Percentiles rank a stretch among this genome's conserved stretches.
These are phyloP conservation scores for Branchipolynoe longqiensis DNA, from an alignment of 2,888 invertebrate species.

Conservation along the genomic window DNA sequence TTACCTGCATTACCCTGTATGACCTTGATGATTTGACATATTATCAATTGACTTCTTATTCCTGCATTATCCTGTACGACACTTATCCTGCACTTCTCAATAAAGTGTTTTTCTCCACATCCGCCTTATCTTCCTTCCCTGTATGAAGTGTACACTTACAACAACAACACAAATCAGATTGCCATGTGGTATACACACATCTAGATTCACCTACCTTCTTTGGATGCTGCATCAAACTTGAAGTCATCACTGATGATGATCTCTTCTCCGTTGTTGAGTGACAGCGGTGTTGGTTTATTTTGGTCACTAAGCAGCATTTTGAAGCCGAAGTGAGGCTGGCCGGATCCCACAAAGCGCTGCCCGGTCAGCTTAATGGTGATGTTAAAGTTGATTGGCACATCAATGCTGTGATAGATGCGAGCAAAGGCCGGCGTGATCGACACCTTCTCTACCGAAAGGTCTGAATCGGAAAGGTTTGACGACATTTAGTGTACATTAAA, in stretches of 20 bases:
- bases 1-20: no score
- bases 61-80: no score
- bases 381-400: background rate
- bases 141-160: no score
- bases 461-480: background rate
- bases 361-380: background rate
- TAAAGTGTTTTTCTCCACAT: no score
- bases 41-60: no score
- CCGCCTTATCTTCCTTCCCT: no score
- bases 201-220: slow-evolving; percentile 13
- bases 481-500: background rate
- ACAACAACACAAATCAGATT: no score
- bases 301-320: background rate
- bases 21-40: no score
- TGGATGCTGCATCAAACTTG: background rate
- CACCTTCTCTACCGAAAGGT: background rate
- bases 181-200: no score
- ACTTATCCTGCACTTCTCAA: no score
- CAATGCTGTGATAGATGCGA: background rate
- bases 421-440: background rate
- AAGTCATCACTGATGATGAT: slow-evolving; percentile 18
- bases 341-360: background rate
- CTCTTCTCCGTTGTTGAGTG: background rate
- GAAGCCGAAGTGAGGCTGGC: background rate
- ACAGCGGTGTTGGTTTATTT: background rate